phyloP scores from a whole-genome alignment of 2,888 invertebrate species.

The Merodon equestris region DNA sequence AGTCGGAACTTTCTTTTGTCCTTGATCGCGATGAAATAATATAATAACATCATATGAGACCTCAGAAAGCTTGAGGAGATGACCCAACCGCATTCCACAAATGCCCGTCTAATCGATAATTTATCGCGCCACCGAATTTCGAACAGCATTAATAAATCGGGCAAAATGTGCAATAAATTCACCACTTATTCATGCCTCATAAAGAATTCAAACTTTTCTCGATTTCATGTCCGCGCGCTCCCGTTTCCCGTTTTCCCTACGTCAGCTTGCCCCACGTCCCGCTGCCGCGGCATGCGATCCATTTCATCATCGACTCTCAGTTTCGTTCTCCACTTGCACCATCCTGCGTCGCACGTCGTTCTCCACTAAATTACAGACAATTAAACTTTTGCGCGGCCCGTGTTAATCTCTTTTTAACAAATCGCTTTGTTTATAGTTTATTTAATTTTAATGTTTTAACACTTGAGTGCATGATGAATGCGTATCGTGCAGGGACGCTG shows the following conservation, averaged over 20 bases:
- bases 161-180: conserved; percentile 57
- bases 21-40: background rate
- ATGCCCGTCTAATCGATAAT: conserved; percentile 37
- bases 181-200: conserved; percentile 60
- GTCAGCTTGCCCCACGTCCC: background rate
- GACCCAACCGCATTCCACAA: background rate
- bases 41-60: background rate
- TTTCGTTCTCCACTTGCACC: background rate
- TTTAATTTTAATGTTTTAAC: conserved; percentile 67
- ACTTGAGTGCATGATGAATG: conserved; percentile 63
- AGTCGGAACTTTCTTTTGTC: no score
- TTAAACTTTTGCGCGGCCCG: conserved; percentile 66
- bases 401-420: conserved; percentile 68
- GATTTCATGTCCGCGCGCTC: background rate
- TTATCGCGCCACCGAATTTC: conserved; percentile 34
- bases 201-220: conserved; percentile 58
- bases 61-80: background rate
- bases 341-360: background rate
- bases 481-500: background rate
- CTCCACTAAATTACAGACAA: conserved; percentile 64
- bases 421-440: conserved; percentile 68
- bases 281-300: no score
- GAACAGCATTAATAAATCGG: conserved; percentile 49
- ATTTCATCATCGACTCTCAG: background rate
- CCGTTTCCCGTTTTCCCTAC: background rate